Evolutionary conservation across 1,140 invertebrate genomes (phyloP).

Genomic region (Paraescarpia echinospica): DNA sequence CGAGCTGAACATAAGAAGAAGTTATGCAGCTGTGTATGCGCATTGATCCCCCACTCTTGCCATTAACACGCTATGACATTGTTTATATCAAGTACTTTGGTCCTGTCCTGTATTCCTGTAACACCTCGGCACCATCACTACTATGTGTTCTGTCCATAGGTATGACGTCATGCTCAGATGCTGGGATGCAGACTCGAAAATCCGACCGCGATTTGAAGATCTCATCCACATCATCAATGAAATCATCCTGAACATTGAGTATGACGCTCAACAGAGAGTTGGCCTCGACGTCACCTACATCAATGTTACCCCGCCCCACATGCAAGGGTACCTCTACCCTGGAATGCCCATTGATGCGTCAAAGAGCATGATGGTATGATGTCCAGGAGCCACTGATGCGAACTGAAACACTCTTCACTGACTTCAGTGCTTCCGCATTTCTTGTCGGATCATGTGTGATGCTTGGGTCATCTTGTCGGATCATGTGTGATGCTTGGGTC

Average conservation of each 20-base stretch:
- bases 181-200: conserved; percentile 76
- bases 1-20: too few relatives aligned
- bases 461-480: too few relatives aligned
- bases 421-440: background rate
- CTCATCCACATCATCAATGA: conserved; percentile 74
- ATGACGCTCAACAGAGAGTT: background rate
- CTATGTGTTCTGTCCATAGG: conserved; percentile 50
- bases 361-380: background rate
- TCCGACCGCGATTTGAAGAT: conserved; percentile 76
- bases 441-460: too few relatives aligned
- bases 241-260: conserved; percentile 53
- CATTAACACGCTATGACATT: background rate
- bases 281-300: background rate
- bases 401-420: background rate
- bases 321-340: background rate
- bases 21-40: background rate
- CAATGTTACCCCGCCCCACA: conserved; percentile 9
- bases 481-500: too few relatives aligned
- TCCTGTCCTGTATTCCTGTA: background rate
- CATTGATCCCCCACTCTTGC: background rate
- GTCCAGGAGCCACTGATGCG: background rate
- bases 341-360: background rate
- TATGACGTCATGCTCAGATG: conserved; percentile 83
- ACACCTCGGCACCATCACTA: background rate
- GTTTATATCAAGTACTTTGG: background rate